A percentile compares a stretch with the other conserved stretches of the same genome.
Evolutionary conservation across 2,113 vertebrate species (phyloP).

Genomic region (Eubucco bourcierii): DNA sequence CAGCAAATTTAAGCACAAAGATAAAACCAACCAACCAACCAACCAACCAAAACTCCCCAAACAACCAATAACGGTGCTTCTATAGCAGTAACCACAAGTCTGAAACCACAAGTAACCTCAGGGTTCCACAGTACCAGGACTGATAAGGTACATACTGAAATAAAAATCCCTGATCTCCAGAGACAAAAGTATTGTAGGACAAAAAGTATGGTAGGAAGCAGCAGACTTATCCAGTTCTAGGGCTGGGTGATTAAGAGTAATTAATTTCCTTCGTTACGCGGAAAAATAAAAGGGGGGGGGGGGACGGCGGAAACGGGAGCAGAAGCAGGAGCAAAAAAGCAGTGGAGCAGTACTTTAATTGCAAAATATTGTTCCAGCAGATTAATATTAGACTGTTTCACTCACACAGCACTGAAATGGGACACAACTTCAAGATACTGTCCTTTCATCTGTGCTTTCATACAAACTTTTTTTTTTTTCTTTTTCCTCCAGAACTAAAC

Average conservation of each 20-base stretch:
- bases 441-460: not conserved
- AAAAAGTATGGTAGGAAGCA: not conserved
- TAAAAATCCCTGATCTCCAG: not conserved
- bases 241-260: not conserved
- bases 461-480: not conserved
- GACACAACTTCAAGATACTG: not conserved
- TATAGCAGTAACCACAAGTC: not conserved
- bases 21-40: no score
- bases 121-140: accelerated
- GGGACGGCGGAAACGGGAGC: no score
- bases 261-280: not conserved
- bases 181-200: no score
- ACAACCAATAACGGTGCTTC: not conserved
- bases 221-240: not conserved
- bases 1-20: not conserved
- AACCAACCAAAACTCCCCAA: no score
- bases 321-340: not conserved
- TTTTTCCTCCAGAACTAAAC: not conserved
- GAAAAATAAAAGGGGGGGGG: no score
- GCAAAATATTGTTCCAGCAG: not conserved
- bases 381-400: not conserved
- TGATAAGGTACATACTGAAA: not conserved
- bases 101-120: not conserved
- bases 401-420: not conserved
- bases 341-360: not conserved